Base-by-base conservation (phyloP, 2,113 vertebrate genomes). In the Laticauda laticaudata region DNA sequence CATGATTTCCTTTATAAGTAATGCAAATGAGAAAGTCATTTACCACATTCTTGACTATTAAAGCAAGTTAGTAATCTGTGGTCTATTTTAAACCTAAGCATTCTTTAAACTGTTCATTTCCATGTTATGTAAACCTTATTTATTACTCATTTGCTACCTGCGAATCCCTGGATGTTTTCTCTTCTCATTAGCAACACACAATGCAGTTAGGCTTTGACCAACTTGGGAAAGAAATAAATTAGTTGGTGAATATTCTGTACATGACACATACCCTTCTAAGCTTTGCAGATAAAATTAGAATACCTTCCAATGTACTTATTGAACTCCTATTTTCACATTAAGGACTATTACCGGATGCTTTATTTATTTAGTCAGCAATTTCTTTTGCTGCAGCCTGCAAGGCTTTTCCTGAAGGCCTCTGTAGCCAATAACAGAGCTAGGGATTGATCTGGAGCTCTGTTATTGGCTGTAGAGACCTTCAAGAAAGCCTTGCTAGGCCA, bases 131-230 rank as follows among this genome's bases (percentile, higher is more conserved):
- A 93, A 95, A 93, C 57, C 21, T 94, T 64, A 69, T 95, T 96
- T 91, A 93, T 93, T 95, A 91, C 61, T 95, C 75, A 90, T 1
- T 94, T 94, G 53, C 85, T 96, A 87, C 26, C 86, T 92, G 56
- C 4, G 61, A 91, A 86, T 88, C 88, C 53, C 81, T 94, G 88
- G 56, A 93, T 94, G 55, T 95, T 96, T 94, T 94, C 96, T 91
- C 85, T 94, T 64, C 89, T 95, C 91, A 69, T 95, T 95, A 97
- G 90, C 94, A 86, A 93, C 92, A 94, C 90, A 53, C 92, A 96
- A 94, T 57, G 86, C 81, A 61, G 93, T 95, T 94, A 95, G 94
- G 90, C 86, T 95, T 93, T 96, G 93, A 86, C 86, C 90, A 96
- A 85, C 81, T 69, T 87, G 55, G 89, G 61, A 94, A 95, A 51